These are phyloP conservation scores for Syrrhaptes paradoxus DNA, from an alignment of 2,113 vertebrate species.

Conservation along the genomic window DNA sequence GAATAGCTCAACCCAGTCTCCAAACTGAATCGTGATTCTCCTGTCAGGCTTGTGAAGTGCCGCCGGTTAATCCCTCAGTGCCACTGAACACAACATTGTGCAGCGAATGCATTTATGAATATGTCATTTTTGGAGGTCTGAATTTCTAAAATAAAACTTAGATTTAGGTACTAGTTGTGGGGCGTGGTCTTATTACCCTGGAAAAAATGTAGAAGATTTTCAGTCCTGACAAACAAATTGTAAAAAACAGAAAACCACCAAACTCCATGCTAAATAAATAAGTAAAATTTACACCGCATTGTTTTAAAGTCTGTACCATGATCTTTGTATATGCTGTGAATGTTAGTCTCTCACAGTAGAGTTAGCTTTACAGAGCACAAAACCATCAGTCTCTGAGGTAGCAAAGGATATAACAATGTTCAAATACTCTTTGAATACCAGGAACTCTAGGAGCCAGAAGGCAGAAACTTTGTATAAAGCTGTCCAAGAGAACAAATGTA, in stretches of 20 bases:
- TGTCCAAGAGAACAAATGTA: background rate
- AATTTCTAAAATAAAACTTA: background rate
- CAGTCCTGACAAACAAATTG: accelerated
- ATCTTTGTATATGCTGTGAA: background rate
- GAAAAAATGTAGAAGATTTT: background rate
- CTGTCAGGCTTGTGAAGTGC: background rate
- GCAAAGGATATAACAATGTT: background rate
- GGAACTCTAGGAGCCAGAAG: background rate
- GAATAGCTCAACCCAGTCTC: background rate
- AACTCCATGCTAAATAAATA: background rate
- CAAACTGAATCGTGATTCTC: background rate
- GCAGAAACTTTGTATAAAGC: background rate
- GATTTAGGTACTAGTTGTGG: background rate
- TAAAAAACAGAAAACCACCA: background rate
- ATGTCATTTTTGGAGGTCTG: background rate
- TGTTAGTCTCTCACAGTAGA: background rate
- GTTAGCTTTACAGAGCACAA: background rate
- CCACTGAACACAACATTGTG: background rate
- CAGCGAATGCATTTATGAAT: background rate
- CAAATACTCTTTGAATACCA: background rate
- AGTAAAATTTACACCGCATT: background rate
- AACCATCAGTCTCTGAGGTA: background rate
- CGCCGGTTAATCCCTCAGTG: background rate
- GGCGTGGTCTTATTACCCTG: background rate
- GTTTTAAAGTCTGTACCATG: background rate